These are phyloP conservation scores for Botia kubotai DNA, from an alignment of 2,797 vertebrate genomes.

Conservation along the genomic window DNA sequence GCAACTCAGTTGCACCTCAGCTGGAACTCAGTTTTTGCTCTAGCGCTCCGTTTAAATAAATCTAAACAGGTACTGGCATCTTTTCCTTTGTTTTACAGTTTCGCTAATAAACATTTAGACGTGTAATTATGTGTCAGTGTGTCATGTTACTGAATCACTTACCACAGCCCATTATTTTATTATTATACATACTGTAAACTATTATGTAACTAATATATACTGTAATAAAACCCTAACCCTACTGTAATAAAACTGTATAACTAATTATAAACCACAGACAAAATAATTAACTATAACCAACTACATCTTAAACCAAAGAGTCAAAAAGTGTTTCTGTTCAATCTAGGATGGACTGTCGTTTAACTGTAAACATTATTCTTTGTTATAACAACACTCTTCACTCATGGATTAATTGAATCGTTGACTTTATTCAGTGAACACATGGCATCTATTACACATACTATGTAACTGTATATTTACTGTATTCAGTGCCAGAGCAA, in stretches of 20 bases:
- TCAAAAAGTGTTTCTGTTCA: background rate
- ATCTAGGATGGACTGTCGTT: background rate
- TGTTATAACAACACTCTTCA: background rate
- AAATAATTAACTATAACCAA: background rate
- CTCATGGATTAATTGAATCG: background rate
- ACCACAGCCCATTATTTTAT: background rate
- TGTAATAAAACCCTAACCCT: no score
- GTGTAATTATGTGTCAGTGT: constrained; percentile 17
- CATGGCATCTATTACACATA: background rate
- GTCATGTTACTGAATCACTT: background rate
- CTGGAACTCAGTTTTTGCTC: background rate
- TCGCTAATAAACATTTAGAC: constrained; percentile 42
- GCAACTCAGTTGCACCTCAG: background rate
- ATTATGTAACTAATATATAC: no score
- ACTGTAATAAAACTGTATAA: no score
- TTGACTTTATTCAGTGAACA: background rate
- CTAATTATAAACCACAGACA: no score
- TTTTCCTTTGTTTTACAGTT: constrained; percentile 14
- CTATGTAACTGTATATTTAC: background rate
- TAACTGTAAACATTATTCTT: background rate
- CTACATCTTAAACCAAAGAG: background rate
- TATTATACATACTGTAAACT: no score
- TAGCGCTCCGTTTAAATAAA: background rate
- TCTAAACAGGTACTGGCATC: constrained; percentile 3
- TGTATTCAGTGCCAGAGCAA: background rate